Evolutionary conservation across 2,797 vertebrate genomes (phyloP).

Genomic region (Darevskia nairensis): DNA sequence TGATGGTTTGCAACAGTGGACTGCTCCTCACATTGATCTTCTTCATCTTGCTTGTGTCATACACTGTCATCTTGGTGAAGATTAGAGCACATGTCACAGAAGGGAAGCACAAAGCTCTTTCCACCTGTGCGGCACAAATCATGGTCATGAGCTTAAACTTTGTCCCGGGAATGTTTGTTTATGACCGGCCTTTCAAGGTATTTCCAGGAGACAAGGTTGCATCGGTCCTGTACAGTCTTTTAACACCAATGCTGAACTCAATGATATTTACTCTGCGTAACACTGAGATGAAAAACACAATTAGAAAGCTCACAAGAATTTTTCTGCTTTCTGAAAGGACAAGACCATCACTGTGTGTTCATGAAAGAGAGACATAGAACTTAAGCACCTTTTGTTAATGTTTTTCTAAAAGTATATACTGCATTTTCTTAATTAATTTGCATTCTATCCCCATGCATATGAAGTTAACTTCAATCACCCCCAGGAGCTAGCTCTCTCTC

Average conservation of each 20-base stretch:
- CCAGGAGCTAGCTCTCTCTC: no score
- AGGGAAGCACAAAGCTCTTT: constrained; percentile 24
- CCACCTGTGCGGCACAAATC: constrained; percentile 25
- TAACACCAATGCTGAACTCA: constrained; percentile 19
- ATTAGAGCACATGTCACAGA: constrained; percentile 9
- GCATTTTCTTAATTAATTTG: no score
- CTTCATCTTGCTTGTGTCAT: constrained; percentile 16
- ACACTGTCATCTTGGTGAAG: constrained; percentile 7
- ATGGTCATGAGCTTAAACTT: constrained; percentile 1
- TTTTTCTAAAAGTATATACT: no score
- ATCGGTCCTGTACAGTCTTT: background rate
- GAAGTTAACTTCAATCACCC: no score
- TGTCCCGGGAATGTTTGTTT: constrained; percentile 18
- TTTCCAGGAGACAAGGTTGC: constrained; percentile 17
- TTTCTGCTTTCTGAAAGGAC: background rate
- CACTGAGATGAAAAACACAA: background rate
- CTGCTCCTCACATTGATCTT: background rate
- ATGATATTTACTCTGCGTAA: constrained; percentile 20
- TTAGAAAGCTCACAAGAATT: background rate
- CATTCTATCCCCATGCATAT: no score
- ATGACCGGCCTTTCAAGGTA: constrained; percentile 4
- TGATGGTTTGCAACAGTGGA: constrained; percentile 34
- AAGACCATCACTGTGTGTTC: background rate
- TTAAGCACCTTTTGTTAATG: no score
- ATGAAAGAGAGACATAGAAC: no score